Evolutionary conservation across 1,140 invertebrate species (phyloP).

Genomic region (Calephelis nemesis): DNA sequence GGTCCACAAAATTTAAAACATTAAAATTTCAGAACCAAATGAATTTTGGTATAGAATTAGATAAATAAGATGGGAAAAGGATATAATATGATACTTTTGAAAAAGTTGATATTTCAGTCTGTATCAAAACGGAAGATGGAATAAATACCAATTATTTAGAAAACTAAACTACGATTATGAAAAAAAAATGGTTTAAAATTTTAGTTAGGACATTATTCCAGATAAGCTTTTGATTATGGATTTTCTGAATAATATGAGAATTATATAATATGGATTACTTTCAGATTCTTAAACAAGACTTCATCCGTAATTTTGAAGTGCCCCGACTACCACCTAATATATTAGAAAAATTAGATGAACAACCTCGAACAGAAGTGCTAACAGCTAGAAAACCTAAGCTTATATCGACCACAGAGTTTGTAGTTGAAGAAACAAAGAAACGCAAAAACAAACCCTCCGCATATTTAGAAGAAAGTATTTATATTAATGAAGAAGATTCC

Average conservation of each 20-base stretch:
- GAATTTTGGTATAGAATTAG: too few species aligned
- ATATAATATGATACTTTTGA: too few species aligned
- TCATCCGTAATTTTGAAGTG: conserved; percentile 46
- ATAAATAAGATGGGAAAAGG: too few species aligned
- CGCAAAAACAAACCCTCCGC: conserved; percentile 59
- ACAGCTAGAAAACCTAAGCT: conserved; percentile 41
- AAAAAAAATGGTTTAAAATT: too few species aligned
- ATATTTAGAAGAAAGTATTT: conserved; percentile 68
- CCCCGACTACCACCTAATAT: conserved; percentile 49
- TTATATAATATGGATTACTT: conserved; percentile 21
- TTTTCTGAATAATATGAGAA: background rate
- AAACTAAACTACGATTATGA: too few species aligned
- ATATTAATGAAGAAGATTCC: conserved; percentile 49
- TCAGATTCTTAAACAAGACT: conserved; percentile 50
- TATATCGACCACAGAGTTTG: conserved; percentile 55
- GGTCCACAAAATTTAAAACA: too few species aligned
- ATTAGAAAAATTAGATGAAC: conserved; percentile 52
- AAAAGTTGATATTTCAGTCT: too few species aligned
- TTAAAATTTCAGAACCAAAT: too few species aligned
- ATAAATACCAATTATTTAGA: too few species aligned
- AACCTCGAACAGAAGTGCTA: conserved; percentile 37
- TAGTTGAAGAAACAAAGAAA: conserved; percentile 49
- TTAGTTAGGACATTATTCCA: too few species aligned
- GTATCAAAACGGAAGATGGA: too few species aligned
- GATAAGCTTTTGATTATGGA: too few species aligned